phyloP scores from a whole-genome alignment of 2,797 vertebrate genomes.

The Enteromius paludinosus region DNA sequence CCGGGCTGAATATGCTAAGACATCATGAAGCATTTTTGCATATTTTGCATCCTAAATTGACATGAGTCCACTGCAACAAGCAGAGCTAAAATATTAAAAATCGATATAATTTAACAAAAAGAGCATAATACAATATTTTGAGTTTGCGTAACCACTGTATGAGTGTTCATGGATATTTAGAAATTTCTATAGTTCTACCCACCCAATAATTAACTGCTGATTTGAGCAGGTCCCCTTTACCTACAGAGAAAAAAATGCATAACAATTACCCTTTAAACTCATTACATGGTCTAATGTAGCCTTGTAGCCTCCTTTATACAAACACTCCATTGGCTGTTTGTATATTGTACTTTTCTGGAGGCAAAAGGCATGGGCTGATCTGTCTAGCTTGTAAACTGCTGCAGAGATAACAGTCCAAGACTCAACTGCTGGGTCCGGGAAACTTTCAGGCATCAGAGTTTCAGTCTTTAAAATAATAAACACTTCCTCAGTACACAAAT shows the following conservation, averaged over 20 bases:
- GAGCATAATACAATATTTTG: not conserved
- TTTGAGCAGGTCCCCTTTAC: not conserved
- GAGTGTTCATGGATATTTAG: not conserved
- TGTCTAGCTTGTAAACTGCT: not conserved
- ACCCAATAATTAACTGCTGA: not conserved
- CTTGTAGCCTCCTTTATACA: not conserved
- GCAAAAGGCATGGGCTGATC: slow-evolving; percentile 3
- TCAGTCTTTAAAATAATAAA: not conserved
- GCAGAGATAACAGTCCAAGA: slow-evolving; percentile 40
- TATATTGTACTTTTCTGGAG: not conserved
- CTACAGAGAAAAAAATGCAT: not conserved
- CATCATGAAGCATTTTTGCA: not conserved
- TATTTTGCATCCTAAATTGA: not conserved
- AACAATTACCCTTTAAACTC: slow-evolving; percentile 20
- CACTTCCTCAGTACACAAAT: not conserved
- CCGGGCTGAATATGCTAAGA: not conserved
- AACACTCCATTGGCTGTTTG: not conserved
- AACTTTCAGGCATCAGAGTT: not conserved
- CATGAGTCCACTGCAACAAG: not conserved
- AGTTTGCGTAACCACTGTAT: not conserved
- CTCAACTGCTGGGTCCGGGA: not conserved
- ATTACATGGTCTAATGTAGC: not conserved
- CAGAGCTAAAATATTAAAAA: not conserved
- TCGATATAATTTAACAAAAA: not conserved
- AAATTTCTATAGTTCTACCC: not conserved